Conservation (phyloP, 2,113 vertebrate species). For the Heterochromis multidens region DNA sequence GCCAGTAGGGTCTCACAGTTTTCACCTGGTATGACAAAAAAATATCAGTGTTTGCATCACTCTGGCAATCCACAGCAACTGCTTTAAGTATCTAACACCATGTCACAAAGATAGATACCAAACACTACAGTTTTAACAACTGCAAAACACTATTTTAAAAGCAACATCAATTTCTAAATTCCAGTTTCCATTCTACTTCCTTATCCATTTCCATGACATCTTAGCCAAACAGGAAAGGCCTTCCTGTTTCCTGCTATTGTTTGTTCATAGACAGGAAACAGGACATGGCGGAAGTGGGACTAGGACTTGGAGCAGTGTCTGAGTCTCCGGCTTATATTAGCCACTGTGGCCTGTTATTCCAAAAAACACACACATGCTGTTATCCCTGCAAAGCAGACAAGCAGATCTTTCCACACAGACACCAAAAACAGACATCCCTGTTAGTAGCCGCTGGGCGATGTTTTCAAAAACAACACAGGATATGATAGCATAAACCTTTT, state of each 20-base stretch:
- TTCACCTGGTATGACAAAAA: constrained; percentile 76
- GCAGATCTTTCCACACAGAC: constrained; percentile 51
- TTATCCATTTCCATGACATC: constrained; percentile 83
- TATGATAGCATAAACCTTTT: constrained; percentile 13
- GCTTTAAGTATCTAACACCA: not conserved
- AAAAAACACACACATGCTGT: constrained; percentile 44
- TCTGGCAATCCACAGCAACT: not conserved
- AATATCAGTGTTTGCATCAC: not conserved
- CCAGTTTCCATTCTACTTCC: constrained; percentile 78
- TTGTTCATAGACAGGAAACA: constrained; percentile 78
- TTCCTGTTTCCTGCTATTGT: constrained; percentile 94
- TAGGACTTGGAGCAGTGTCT: constrained; percentile 56
- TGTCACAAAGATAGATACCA: not conserved
- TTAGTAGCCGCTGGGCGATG: constrained; percentile 13
- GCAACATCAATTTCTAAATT: constrained; percentile 16
- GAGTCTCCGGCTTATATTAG: constrained; percentile 60
- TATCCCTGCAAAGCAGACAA: constrained; percentile 41
- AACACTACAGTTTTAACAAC: not conserved
- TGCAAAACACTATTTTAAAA: not conserved
- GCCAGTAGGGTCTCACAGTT: constrained; percentile 88
- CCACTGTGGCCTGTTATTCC: constrained; percentile 50
- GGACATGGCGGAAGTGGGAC: constrained; percentile 78
- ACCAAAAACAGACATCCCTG: constrained; percentile 44
- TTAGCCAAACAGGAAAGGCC: constrained; percentile 82
- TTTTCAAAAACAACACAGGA: constrained; percentile 65